Evolutionary conservation across 2,797 vertebrate genomes (phyloP), one percentile per base, ranked within the genome.

Genomic region (Myioborus miniatus): DNA sequence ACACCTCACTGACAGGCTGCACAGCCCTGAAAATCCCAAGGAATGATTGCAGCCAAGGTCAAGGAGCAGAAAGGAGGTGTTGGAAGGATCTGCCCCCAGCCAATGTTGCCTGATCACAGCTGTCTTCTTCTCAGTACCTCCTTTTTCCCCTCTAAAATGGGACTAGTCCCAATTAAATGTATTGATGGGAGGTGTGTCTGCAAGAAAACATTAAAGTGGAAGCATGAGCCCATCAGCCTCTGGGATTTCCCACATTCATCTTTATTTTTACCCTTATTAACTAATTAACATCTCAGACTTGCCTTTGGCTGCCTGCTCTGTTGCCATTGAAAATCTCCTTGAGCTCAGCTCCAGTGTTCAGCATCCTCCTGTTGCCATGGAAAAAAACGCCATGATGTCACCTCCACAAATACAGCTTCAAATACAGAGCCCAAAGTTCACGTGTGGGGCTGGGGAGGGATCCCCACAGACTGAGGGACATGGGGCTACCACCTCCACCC

Each of bases 341-440:
- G 2, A 1, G 0, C 58, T 58, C 68, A 20, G 43, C 68, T 83
- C 83, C 53, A 15, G 52, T 8, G 44, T 23, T 80, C 47, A 36
- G 83, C 74, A 59, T 62, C 85, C 63, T 91, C 83, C 86, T 18
- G 95, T 93, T 95, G 82, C 89, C 82, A 95, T 79, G 90, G 94
- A 2, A 47, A 36, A 83, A 68, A 71, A n/a, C 4, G 22, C 74
- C n/a, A 23, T 83, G 78, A 92, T 78, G 86, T 89, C 91, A 94
- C 88, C 64, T 87, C 79, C 49, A 63, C 75, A 71, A 55, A 79
- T 27, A 53, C 80, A 93, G n/a, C 56, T 47, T 65, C 49, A 32
- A 32, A 53, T 53, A 53, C 60, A 83, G 86, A 80, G 56, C 91
- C 86, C 60, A 37, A 87, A 95, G 60, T 70, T 64, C 74, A 72